Percentiles rank a stretch among this genome's conserved stretches.
Evolutionary conservation across 2,113 vertebrate genomes (phyloP).

Genomic region (Poeciliopsis turrubarensis): DNA sequence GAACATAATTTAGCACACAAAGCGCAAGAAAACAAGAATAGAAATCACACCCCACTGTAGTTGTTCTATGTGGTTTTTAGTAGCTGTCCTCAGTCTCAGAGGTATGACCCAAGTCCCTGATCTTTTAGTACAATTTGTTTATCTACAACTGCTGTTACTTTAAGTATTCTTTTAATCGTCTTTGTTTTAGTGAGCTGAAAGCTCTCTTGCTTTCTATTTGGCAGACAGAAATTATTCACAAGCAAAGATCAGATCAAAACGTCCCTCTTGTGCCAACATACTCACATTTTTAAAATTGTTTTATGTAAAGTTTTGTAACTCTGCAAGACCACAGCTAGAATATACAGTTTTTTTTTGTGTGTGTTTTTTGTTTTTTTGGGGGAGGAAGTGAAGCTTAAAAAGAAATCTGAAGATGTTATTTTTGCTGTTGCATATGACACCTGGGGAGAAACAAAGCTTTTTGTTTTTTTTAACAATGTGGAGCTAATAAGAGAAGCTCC

Average conservation of each 20-base stretch:
- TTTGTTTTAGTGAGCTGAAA: not conserved
- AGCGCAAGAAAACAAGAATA: slow-evolving; percentile 4
- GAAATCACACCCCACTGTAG: slow-evolving; percentile 1
- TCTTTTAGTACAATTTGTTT: slow-evolving; percentile 35
- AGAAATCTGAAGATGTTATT: too few species aligned
- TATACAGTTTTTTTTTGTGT: not conserved
- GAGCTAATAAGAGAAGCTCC: not conserved
- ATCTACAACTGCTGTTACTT: slow-evolving; percentile 3
- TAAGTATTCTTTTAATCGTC: not conserved
- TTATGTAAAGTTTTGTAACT: not conserved
- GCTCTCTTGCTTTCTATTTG: not conserved
- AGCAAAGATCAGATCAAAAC: not conserved
- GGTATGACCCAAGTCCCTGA: slow-evolving; percentile 10
- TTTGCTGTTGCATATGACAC: too few species aligned
- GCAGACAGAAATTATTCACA: not conserved
- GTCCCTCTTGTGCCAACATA: not conserved
- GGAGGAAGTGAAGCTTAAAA: not conserved
- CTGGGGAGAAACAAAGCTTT: not conserved
- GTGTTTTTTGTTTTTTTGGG: not conserved
- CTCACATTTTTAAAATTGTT: not conserved
- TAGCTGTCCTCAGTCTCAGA: slow-evolving; percentile 8
- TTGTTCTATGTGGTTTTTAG: slow-evolving; percentile 13
- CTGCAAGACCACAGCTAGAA: not conserved
- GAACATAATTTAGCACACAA: slow-evolving; percentile 55
- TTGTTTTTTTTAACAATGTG: too few species aligned